Base-by-base conservation (phyloP, 2,113 vertebrate species). In the Gulo gulo region DNA sequence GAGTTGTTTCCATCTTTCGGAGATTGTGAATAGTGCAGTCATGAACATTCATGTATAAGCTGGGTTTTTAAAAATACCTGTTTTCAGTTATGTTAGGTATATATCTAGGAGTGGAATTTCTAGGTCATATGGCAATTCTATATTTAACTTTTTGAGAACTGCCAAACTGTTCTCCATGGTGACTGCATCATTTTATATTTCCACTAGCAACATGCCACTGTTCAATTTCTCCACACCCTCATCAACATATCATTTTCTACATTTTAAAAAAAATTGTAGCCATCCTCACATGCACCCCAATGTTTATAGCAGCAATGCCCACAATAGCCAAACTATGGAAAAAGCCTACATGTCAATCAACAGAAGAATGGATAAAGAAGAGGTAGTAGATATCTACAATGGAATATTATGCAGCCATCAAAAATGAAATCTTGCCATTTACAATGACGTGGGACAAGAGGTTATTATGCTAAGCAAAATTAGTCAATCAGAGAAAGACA, bases 111-210 rank as follows among this genome's bases (percentile, higher is more conserved):
- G 26, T n/a, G 15, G 21, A 88, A 94, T 78, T 78, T 10, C 42
- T 97, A 23, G 29, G 80, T 78, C n/a, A 74, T 47, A 59, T 10
- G 39, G 12, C 78, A 96, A 94, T 76, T 91, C 59, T 91, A 47
- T 57, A 96, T 80, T 84, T 91, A 57, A 78, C 23, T 82, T 97
- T 93, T 52, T 45, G 23, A 82, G 39, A 73, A 55, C 11, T 92
- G 36, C 36, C 57, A 47, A 91, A 74, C 20, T 81, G 14, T 93
- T 92, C 93, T 88, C 45, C 78, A 88, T 10, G 80, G 55, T 23
- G 55, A 31, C 65, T 92, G 12, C 13, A 34, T 21, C 24, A 84
- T 73, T 73, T 71, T 73, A 67, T 16, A 80, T 79, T 79, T n/a
- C 31, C 52, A 96, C 24, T 74, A 85, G 74, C 55, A 89, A 86